Percentiles rank a stretch among this genome's conserved stretches.
Evolutionary conservation across 1,140 invertebrate genomes (phyloP).

Genomic region (Drosophila erecta): DNA sequence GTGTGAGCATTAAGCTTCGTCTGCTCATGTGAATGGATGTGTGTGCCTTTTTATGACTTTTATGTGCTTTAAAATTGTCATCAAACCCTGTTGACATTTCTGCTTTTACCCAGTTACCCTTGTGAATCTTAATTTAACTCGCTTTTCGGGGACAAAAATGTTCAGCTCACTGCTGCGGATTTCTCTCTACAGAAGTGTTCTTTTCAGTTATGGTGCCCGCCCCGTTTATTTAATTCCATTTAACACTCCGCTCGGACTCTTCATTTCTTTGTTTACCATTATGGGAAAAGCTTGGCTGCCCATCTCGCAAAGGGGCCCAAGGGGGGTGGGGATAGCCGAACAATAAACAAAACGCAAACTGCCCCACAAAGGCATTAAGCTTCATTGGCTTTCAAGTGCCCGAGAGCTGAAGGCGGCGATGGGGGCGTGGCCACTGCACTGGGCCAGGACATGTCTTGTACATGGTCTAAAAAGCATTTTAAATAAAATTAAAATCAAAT

Average conservation of each 20-base stretch:
- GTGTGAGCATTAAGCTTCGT: conserved; percentile 9
- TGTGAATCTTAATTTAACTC: conserved; percentile 66
- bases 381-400: conserved; percentile 67
- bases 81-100: conserved; percentile 54
- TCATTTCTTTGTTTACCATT: conserved; percentile 48
- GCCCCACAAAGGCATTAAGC: conserved; percentile 60
- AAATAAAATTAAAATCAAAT: conserved; percentile 82
- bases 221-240: conserved; percentile 39
- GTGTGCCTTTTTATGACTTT: conserved; percentile 65
- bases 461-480: conserved; percentile 76
- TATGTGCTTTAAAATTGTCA: conserved; percentile 61
- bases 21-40: neutral
- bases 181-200: neutral
- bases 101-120: conserved; percentile 21
- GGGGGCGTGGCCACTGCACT: conserved; percentile 5
- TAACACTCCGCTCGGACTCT: conserved; percentile 46
- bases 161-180: neutral
- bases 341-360: conserved; percentile 48
- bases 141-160: conserved; percentile 5
- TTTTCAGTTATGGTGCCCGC: conserved; percentile 11
- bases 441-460: conserved; percentile 30
- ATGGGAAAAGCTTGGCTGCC: conserved; percentile 12
- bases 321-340: neutral
- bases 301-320: conserved; percentile 4
- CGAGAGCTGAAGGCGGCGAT: neutral